Conservation (phyloP, 2,113 vertebrate genomes). For the Odontesthes bonariensis region DNA sequence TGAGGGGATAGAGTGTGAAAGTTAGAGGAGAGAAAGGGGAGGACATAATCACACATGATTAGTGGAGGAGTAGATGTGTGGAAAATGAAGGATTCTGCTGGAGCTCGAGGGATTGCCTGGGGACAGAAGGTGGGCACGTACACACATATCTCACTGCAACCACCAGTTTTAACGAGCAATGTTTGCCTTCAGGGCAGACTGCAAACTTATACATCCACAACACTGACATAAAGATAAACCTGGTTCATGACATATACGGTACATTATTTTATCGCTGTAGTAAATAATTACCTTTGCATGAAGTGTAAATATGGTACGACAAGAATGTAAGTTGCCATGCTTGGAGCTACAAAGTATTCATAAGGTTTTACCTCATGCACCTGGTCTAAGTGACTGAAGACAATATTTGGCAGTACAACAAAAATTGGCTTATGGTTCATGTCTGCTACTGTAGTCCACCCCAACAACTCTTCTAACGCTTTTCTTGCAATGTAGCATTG, state of each 20-base stretch:
- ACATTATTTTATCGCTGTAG: background rate
- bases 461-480: too few relatives aligned
- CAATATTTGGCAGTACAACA: too few relatives aligned
- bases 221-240: background rate
- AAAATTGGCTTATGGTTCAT: too few relatives aligned
- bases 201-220: background rate
- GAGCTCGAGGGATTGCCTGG: constrained; percentile 7
- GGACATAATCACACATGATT: constrained; percentile 6
- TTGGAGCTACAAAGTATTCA: too few relatives aligned
- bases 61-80: background rate
- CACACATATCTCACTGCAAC: background rate
- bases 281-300: background rate
- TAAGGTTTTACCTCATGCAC: too few relatives aligned
- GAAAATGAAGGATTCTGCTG: background rate
- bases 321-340: too few relatives aligned
- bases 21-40: background rate
- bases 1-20: background rate
- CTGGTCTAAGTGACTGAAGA: too few relatives aligned
- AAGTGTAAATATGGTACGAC: too few relatives aligned
- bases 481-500: too few relatives aligned
- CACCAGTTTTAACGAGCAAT: background rate
- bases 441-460: too few relatives aligned
- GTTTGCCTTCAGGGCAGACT: constrained; percentile 5
- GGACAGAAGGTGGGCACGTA: constrained; percentile 1
- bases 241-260: too few relatives aligned